Conservation (phyloP, 2,797 vertebrate genomes). For the Natrix natrix region DNA sequence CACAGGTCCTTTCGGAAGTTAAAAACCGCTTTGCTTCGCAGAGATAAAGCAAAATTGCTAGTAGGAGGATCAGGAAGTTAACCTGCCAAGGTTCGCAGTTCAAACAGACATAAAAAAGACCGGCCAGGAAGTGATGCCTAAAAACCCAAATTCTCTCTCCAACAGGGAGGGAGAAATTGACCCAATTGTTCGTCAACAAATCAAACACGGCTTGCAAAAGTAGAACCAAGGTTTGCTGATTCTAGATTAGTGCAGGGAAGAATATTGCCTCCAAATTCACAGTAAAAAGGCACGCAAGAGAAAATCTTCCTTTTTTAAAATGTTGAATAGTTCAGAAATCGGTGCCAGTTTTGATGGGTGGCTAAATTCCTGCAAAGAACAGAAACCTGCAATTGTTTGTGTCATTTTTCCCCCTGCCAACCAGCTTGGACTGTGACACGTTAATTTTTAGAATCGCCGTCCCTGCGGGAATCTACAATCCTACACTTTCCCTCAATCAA, state of each 20-base stretch:
- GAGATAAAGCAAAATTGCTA: background rate
- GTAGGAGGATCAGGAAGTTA: background rate
- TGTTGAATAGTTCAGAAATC: background rate
- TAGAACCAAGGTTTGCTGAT: background rate
- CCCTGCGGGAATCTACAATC: background rate
- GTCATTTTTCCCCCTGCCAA: background rate
- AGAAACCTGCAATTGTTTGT: background rate
- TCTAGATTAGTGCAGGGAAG: background rate
- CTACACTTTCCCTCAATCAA: background rate
- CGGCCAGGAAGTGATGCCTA: background rate
- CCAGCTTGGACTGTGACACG: background rate
- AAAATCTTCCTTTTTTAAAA: background rate
- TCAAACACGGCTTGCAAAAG: background rate
- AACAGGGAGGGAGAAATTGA: background rate
- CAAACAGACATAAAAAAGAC: no score
- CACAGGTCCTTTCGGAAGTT: background rate
- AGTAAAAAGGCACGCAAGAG: background rate
- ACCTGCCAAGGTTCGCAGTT: background rate
- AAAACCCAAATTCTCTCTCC: background rate
- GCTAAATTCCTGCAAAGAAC: background rate
- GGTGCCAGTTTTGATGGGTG: background rate
- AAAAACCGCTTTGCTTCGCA: background rate
- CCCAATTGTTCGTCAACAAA: background rate
- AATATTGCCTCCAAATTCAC: no score
- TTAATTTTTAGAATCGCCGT: background rate